Conservation (phyloP, 2,113 vertebrate genomes). For the Gasterosteus aculeatus region DNA sequence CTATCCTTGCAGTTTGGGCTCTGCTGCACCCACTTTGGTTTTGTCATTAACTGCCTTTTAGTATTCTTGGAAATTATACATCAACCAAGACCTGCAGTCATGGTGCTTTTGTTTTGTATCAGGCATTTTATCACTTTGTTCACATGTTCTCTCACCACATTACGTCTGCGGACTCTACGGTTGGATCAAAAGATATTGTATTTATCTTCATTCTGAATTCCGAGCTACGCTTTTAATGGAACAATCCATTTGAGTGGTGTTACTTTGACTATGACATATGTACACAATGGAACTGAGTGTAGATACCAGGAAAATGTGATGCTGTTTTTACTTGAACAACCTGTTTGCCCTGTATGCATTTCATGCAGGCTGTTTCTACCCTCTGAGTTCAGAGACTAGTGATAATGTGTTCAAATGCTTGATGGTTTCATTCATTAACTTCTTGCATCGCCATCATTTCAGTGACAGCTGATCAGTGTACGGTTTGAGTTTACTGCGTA, state of each 20-base stretch:
- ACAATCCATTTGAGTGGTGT: not conserved
- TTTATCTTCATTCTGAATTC: not conserved
- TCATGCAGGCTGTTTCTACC: not conserved
- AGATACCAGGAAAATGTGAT: too few species aligned
- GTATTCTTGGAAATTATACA: not conserved
- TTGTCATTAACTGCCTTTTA: not conserved
- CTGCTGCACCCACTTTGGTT: not conserved
- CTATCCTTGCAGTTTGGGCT: not conserved
- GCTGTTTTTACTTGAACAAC: not conserved
- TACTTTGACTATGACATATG: not conserved
- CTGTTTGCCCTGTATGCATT: not conserved
- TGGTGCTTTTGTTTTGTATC: not conserved
- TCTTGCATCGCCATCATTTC: not conserved
- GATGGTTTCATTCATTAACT: not conserved
- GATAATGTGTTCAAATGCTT: not conserved
- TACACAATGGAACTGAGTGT: not conserved
- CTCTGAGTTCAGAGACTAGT: not conserved
- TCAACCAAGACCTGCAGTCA: not conserved
- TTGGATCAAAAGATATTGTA: not conserved
- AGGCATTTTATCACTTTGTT: not conserved
- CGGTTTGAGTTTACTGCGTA: not conserved
- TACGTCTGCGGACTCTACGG: not conserved
- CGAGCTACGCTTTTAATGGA: too few species aligned
- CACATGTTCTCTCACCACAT: not conserved
- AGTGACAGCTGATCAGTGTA: conserved; percentile 15